Base-by-base conservation (phyloP, 2,113 vertebrate species). In the Ursus arctos region DNA sequence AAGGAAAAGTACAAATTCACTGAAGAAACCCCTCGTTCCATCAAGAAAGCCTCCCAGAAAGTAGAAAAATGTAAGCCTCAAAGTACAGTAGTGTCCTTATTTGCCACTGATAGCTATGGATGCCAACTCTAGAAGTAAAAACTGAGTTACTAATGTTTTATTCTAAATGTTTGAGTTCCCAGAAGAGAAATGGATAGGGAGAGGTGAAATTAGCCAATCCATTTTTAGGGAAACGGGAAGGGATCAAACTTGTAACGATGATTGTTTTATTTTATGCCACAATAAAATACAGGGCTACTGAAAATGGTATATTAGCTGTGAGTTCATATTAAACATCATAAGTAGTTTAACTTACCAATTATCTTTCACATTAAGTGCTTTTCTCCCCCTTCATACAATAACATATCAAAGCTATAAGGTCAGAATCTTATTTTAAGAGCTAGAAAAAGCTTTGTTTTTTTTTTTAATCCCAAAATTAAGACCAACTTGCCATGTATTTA, bases 241-340 rank as follows among this genome's bases (percentile, higher is more conserved):
- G 21, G 33, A 87, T 87, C 40, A 86, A 86, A 89, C 7, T 40
- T 91, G 61, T 77, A 80, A 95, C 86, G 53, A 69, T 88, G 63
- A 89, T 59, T 19, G 74, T 79, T 95, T 96, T 89, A 93, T 90
- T 88, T 83, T 47, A 94, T 59, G 22, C 28, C n/a, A 79, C 96
- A 97, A 88, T 76, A 96, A 95, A 97, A 95, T 53, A 91, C 0
- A 82, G 43, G 36, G 61, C 26, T 89, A 90, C 72, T 92, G 49
- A 95, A 97, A 94, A 81, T 43, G 43, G 36, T 57, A 1, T 26
- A 28, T 33, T 33, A 31, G 47, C 82, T 94, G 88, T 65, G 51
- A 80, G 59, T 83, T 94, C 80, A 91, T 92, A 80, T 80, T 87
- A 97, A 96, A 96, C n/a, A 97, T 87, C 49, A 57, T 84, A 94